Base-by-base conservation (phyloP, 2,113 vertebrate species). In the Neotoma lepida region DNA sequence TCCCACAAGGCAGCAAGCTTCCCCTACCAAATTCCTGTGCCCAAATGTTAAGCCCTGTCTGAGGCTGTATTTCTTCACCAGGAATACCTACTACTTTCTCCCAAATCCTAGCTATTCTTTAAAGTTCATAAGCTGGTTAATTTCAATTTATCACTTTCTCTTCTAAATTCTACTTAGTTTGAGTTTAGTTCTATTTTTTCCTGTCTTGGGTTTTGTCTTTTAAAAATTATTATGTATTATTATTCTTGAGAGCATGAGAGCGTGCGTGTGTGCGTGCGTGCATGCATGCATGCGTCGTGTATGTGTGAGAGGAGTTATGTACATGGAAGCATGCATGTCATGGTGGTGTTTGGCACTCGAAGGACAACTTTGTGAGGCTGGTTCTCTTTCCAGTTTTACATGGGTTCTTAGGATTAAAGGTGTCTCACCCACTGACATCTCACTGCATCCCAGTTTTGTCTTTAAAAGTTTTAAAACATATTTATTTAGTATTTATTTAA, bases 31-130 rank as follows among this genome's bases (percentile, higher is more conserved):
- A 41, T 35, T 64, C 46, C 26, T n/a, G 33, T 0, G 2, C 17
- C 35, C 56, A 70, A 56, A 77, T 7, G 56, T 54, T 86, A 84
- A 61, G 68, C 28, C 68, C 44, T 82, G 33, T 22, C n/a, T 66
- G 64, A 17, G 8, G 93, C 71, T 88, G 81, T 44, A 2, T 28
- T 46, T 88, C 86, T 96, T 28, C 51, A 56, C 61, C 41, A 35
- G 9, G 6, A 84, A 61, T 26, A 49, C 4, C 17, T 58, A 9
- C n/a, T 2, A 33, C 46, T 89, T 81, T 41, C 63, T 76, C 24
- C 20, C 44, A 95, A 95, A 88, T 88, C 74, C 46, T 73, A 54
- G 17, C 30, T 39, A 63, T 49, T 89, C 63, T 92, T 89, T 94
- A 54, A 76, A 92, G 51, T 92, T 71, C 88, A 88, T 54, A 92